A percentile compares a stretch with the other conserved stretches of the same genome.
Conservation (phyloP, 2,113 vertebrate species). For the Camelus dromedarius region DNA sequence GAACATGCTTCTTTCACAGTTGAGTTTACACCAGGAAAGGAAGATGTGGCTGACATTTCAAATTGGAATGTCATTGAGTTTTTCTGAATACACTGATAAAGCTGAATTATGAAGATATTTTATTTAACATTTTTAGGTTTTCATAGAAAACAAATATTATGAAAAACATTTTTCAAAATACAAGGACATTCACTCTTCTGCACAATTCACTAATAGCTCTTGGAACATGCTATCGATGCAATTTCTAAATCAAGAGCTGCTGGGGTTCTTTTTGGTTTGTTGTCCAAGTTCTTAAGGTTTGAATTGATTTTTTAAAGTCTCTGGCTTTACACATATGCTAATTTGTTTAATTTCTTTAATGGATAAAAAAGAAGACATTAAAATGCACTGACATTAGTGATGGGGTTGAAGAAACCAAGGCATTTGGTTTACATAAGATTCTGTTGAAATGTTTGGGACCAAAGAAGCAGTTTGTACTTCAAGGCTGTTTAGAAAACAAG, state of each 20-base stretch:
- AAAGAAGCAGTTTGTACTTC: constrained; percentile 63
- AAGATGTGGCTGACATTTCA: neutral
- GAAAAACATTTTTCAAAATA: constrained; percentile 17
- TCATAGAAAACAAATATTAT: constrained; percentile 26
- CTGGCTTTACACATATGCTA: constrained; percentile 37
- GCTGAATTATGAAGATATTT: neutral
- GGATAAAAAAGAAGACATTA: constrained; percentile 47
- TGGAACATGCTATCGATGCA: neutral
- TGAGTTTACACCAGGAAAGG: neutral
- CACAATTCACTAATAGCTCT: neutral
- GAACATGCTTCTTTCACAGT: neutral
- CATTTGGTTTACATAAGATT: neutral
- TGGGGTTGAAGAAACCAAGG: constrained; percentile 58
- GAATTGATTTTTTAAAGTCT: neutral
- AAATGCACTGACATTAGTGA: constrained; percentile 34
- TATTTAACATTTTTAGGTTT: neutral
- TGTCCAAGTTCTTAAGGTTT: constrained; percentile 42
- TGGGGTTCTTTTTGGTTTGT: neutral
- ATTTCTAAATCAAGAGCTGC: neutral
- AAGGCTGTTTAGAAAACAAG: constrained; percentile 55
- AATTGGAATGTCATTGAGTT: neutral
- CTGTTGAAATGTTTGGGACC: constrained; percentile 61
- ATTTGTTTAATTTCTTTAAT: constrained; percentile 69
- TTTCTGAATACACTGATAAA: neutral
- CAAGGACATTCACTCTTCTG: neutral